These are phyloP conservation scores for Tetraneura akinire DNA, from an alignment of 1,140 invertebrate species.

Conservation along the genomic window DNA sequence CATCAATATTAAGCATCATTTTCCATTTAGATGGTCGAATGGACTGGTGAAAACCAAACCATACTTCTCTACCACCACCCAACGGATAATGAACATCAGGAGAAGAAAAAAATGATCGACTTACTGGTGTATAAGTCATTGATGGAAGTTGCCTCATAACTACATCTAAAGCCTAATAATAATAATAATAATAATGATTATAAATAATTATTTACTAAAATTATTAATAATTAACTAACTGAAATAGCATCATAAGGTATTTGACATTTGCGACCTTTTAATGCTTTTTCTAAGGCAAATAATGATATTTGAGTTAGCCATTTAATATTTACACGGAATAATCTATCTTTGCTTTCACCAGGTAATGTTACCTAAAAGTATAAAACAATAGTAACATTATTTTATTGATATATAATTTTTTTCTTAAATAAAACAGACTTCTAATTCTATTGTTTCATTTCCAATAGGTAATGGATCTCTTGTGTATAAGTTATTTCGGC, in stretches of 20 bases:
- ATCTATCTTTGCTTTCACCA: conserved; percentile 96
- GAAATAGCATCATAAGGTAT: conserved; percentile 98
- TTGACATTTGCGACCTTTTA: conserved; percentile 93
- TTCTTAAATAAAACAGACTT: conserved; percentile 68
- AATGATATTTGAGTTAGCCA: conserved; percentile 94
- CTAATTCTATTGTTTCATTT: conserved; percentile 92
- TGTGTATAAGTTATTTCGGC: conserved; percentile 97
- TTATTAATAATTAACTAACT: conserved; percentile 55
- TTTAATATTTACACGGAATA: conserved; percentile 98
- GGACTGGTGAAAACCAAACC: conserved; percentile 99
- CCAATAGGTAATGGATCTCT: conserved; percentile 95
- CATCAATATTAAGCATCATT: conserved; percentile 99
- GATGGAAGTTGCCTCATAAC: conserved; percentile 99
- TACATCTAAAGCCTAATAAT: conserved; percentile 83
- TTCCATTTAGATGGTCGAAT: conserved; percentile 99
- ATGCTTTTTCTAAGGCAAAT: conserved; percentile 93
- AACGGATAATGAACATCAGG: conserved; percentile 97
- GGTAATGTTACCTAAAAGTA: conserved; percentile 79
- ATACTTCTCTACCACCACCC: conserved; percentile 97
- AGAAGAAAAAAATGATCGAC: conserved; percentile 97
- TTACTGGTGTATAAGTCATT: conserved; percentile 99
- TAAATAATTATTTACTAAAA: background rate
- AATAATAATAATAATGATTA: too few relatives aligned
- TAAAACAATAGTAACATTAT: too few relatives aligned
- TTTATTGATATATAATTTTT: too few relatives aligned